Percentiles rank a stretch among this genome's conserved stretches.
phyloP scores from a whole-genome alignment of 2,888 invertebrate species.

The Pasiphila rectangulata region DNA sequence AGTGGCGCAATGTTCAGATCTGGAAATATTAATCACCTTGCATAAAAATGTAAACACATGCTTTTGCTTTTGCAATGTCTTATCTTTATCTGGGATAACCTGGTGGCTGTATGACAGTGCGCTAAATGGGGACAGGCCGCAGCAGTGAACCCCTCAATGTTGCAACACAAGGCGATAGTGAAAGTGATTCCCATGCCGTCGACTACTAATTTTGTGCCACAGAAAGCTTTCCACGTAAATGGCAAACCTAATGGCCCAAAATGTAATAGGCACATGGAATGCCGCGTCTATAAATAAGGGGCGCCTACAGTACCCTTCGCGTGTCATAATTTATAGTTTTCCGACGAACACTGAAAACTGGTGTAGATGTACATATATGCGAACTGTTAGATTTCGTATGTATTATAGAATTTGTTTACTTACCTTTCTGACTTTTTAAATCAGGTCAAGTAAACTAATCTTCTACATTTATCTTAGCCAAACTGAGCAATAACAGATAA shows the following conservation, averaged over 20 bases:
- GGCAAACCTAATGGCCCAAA: conserved; percentile 35
- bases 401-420: no score
- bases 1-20: conserved; percentile 14
- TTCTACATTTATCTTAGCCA: no score
- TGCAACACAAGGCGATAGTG: conserved; percentile 44
- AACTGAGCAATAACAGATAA: no score
- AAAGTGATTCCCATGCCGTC: conserved; percentile 43
- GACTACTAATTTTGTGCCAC: conserved; percentile 37
- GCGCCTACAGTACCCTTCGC: conserved; percentile 28
- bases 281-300: conserved; percentile 34
- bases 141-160: conserved; percentile 28
- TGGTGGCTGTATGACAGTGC: conserved; percentile 16
- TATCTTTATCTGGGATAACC: conserved; percentile 6
- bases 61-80: no score
- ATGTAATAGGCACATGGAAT: conserved; percentile 25
- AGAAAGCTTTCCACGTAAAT: conserved; percentile 34
- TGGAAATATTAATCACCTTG: no score
- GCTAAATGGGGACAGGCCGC: conserved; percentile 20
- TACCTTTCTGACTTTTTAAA: no score
- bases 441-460: no score
- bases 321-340: conserved; percentile 38
- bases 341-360: conserved; percentile 11
- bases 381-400: no score
- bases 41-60: no score
- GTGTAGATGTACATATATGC: conserved; percentile 1